Base-by-base conservation (phyloP, 2,113 vertebrate genomes). In the Argyrosomus japonicus region DNA sequence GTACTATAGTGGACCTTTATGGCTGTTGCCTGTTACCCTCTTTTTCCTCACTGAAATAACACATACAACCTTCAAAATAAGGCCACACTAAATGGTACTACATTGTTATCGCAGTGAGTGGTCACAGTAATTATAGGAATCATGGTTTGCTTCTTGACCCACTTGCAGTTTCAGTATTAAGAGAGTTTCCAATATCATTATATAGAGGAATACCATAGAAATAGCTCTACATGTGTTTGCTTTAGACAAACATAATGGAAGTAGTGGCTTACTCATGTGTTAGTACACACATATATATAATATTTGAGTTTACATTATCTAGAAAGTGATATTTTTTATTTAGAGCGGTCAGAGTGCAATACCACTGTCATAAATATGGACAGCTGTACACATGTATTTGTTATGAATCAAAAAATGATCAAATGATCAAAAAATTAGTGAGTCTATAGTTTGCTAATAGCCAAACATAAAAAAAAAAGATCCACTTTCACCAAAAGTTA, bases 91-190 rank as follows among this genome's bases (percentile, higher is more conserved):
- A 71, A 32, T 11, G 5, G 3, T 74, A 4, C 23, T 61, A 21
- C 18, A 68, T 67, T 65, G 54, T 64, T n/a, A 40, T 21, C 64
- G 64, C 56, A 18, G 45, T 58, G 48, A 50, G 10, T 57, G 67
- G 36, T 7, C 19, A 45, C 15, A 65, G 45, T 75, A 60, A 61
- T 78, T 74, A 53, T 29, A 13, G 6, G 14, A 27, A 32, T 54
- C 13, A 48, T 43, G 32, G 21, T 56, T 76, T 80, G 58, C 25
- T 27, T 75, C 25, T 58, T 83, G 67, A 84, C 56, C 48, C 60
- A 75, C 58, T 68, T 81, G 43, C 60, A 78, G 5, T 45, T 51
- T 70, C 61, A 61, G 3, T 21, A 27, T 11, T 50, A 51, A 11
- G 54, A 43, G 3, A 25, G 21, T 19, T 73, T 64, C 15, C 43